These are phyloP conservation scores for Dryobota labecula DNA, from an alignment of 2,888 invertebrate genomes.

Conservation along the genomic window DNA sequence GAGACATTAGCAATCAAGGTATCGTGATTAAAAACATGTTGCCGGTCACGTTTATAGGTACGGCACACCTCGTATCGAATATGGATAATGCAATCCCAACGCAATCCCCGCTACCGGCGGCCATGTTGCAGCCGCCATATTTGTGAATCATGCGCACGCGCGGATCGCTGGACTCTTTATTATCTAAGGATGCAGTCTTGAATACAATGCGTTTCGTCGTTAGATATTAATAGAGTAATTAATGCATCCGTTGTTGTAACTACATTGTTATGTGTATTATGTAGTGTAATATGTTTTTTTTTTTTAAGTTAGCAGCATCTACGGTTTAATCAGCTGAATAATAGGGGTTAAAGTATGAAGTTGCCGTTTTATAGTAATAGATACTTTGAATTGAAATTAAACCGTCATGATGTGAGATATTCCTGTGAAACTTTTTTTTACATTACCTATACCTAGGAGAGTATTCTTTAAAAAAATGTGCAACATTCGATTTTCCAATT, in stretches of 20 bases:
- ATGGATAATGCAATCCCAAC: slow-evolving; percentile 69
- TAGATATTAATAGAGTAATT: slow-evolving; percentile 61
- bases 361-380: no score
- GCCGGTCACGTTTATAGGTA: slow-evolving; percentile 72
- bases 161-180: slow-evolving; percentile 64
- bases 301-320: no score
- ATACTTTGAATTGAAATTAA: no score
- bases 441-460: no score
- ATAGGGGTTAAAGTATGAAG: no score
- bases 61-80: slow-evolving; percentile 66
- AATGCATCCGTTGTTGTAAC: slow-evolving; percentile 53
- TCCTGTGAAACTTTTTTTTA: no score
- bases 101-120: slow-evolving; percentile 60
- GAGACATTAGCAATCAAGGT: slow-evolving; percentile 52
- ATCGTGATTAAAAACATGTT: slow-evolving; percentile 64
- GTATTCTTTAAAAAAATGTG: no score
- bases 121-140: slow-evolving; percentile 73
- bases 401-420: no score
- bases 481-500: no score
- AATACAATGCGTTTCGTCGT: slow-evolving; percentile 59
- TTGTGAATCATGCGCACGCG: slow-evolving; percentile 71
- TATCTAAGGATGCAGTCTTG: slow-evolving; percentile 56
- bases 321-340: no score
- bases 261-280: slow-evolving; percentile 45
- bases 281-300: no score